These are phyloP conservation scores for Octonoba sinensis DNA, from an alignment of 2,888 invertebrate genomes.

Conservation along the genomic window DNA sequence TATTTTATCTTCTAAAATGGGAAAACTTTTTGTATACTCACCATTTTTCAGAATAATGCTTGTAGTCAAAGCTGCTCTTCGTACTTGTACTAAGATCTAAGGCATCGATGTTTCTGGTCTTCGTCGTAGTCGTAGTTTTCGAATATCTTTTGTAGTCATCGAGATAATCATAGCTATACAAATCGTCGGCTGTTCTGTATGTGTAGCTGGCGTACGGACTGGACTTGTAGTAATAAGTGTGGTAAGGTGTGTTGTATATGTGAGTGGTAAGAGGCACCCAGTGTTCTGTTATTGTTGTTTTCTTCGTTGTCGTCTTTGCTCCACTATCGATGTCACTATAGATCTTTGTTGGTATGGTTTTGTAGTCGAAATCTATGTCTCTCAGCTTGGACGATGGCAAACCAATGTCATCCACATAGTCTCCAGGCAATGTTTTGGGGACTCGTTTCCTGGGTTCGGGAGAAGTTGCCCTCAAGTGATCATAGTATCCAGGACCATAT, in stretches of 20 bases:
- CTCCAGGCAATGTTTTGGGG: conserved; percentile 1
- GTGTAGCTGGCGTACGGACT: conserved; percentile 43
- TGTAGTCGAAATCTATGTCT: conserved; percentile 16
- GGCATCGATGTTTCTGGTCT: conserved; percentile 45
- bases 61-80: conserved; percentile 29
- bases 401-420: neutral
- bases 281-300: conserved; percentile 22
- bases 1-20: neutral
- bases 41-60: conserved; percentile 42
- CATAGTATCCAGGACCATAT: conserved; percentile 42
- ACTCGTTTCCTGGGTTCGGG: conserved; percentile 7
- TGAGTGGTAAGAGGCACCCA: conserved; percentile 59
- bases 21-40: conserved; percentile 23
- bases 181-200: conserved; percentile 51
- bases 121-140: conserved; percentile 41
- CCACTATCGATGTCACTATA: conserved; percentile 5
- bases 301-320: conserved; percentile 29
- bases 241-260: conserved; percentile 44
- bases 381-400: conserved; percentile 15
- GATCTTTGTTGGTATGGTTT: conserved; percentile 9
- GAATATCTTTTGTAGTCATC: conserved; percentile 54
- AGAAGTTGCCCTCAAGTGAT: conserved; percentile 34
- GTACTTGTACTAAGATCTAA: conserved; percentile 41
- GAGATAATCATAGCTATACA: conserved; percentile 51
- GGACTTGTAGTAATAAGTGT: conserved; percentile 40